Percentiles rank a stretch among this genome's conserved stretches.
phyloP scores from a whole-genome alignment of 1,140 invertebrate species.

The Drosophila equinoxialis region DNA sequence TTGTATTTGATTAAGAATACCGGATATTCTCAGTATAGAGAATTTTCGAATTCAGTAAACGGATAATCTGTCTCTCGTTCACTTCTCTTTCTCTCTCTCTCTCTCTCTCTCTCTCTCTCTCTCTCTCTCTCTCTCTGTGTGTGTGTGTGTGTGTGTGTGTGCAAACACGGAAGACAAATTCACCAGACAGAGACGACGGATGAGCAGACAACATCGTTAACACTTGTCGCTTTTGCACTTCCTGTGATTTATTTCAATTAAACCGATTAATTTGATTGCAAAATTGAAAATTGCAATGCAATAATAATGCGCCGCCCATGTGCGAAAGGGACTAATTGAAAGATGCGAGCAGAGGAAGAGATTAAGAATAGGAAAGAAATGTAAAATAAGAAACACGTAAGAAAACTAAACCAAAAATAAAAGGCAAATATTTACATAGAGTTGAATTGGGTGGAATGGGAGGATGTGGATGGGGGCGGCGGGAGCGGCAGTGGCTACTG shows the following conservation, averaged over 20 bases:
- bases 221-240: slow-evolving; percentile 43
- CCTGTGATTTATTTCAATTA: slow-evolving; percentile 72
- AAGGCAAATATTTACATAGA: slow-evolving; percentile 1
- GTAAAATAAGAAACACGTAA: slow-evolving; percentile 7
- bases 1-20: too few species aligned
- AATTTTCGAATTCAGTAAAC: slow-evolving; percentile 34
- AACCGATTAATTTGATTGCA: slow-evolving; percentile 49
- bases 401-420: background rate
- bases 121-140: slow-evolving; percentile 8
- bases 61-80: slow-evolving; percentile 24
- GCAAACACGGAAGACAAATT: slow-evolving; percentile 59
- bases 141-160: too few species aligned
- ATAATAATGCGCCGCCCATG: slow-evolving; percentile 5
- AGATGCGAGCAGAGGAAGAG: background rate
- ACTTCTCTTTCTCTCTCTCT: slow-evolving; percentile 32
- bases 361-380: slow-evolving; percentile 20
- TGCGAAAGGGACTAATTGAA: slow-evolving; percentile 35
- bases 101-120: slow-evolving; percentile 30
- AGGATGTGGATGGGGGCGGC: background rate
- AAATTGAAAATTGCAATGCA: slow-evolving; percentile 26
- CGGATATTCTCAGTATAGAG: background rate
- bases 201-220: slow-evolving; percentile 40
- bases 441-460: background rate
- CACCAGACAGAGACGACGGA: slow-evolving; percentile 5
- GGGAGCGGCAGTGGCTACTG: slow-evolving; percentile 21